Conservation (phyloP, 2,113 vertebrate genomes). For the Coptodon bakossiorum region DNA sequence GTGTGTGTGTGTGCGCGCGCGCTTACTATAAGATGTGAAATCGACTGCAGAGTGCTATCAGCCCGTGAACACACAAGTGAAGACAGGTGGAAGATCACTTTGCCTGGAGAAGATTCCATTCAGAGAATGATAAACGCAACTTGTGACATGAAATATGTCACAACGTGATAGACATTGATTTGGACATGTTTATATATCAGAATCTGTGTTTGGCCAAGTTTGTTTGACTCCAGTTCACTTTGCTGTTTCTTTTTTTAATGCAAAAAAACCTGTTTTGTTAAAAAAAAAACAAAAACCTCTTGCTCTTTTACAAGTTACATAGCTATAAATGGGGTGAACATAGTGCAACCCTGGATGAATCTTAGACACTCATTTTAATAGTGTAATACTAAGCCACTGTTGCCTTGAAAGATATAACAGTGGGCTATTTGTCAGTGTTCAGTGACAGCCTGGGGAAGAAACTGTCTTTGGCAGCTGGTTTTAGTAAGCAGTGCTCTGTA, state of each 20-base stretch:
- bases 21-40: neutral
- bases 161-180: neutral
- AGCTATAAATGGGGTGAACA: neutral
- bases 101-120: neutral
- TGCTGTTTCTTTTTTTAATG: neutral
- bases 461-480: neutral
- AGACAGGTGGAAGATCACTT: neutral
- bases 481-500: neutral
- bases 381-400: neutral
- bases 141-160: neutral
- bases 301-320: neutral
- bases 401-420: neutral
- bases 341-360: neutral
- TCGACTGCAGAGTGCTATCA: neutral
- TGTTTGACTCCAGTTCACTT: neutral
- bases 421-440: neutral
- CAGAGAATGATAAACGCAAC: neutral
- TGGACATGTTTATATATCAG: neutral
- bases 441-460: neutral
- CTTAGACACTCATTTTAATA: neutral
- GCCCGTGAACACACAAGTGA: neutral
- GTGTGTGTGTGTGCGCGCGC: fast-evolving
- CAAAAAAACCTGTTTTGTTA: neutral
- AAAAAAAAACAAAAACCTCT: neutral
- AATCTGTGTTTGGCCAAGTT: neutral